Evolutionary conservation across 30 jellyfish, hydroid and myxozoan genomes (phyloP).

Genomic region (Pelagia noctiluca): DNA sequence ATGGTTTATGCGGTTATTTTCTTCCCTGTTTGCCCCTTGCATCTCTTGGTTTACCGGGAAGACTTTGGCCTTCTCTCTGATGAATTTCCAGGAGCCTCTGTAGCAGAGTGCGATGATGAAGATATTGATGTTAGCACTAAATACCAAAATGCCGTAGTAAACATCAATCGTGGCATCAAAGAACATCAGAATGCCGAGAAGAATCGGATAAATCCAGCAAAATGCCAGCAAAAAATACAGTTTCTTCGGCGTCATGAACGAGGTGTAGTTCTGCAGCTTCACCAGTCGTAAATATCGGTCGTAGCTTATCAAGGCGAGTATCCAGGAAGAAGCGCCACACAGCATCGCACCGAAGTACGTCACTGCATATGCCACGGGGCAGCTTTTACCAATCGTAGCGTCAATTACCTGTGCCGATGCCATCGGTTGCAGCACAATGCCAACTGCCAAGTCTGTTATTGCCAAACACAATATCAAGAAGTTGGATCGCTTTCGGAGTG

Average conservation of each 20-base stretch:
- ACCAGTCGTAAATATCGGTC: constrained; percentile 71
- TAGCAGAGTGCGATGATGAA: constrained; percentile 40
- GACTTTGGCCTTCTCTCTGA: constrained; percentile 39
- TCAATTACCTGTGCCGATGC: constrained; percentile 47
- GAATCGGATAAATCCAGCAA: constrained; percentile 53
- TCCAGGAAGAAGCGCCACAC: constrained; percentile 78
- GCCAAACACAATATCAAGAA: constrained; percentile 50
- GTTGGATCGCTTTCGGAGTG: constrained; percentile 51
- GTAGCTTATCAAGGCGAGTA: constrained; percentile 67
- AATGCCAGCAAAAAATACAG: constrained; percentile 10
- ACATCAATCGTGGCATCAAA: constrained; percentile 42
- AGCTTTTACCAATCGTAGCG: constrained; percentile 23
- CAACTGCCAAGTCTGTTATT: constrained; percentile 66
- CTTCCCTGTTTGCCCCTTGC: neutral
- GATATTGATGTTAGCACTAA: constrained; percentile 34
- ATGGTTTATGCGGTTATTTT: constrained; percentile 5
- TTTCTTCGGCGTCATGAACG: constrained; percentile 38
- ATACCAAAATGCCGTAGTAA: constrained; percentile 29
- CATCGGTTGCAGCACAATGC: constrained; percentile 67
- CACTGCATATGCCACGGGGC: constrained; percentile 59
- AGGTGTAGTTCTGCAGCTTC: constrained; percentile 55
- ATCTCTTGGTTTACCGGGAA: constrained; percentile 1
- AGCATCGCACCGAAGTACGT: constrained; percentile 54
- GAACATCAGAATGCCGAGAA: constrained; percentile 45
- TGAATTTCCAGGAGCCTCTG: constrained; percentile 42